Evolutionary conservation across 2,113 vertebrate species (phyloP).

Genomic region (Sula dactylatra): DNA sequence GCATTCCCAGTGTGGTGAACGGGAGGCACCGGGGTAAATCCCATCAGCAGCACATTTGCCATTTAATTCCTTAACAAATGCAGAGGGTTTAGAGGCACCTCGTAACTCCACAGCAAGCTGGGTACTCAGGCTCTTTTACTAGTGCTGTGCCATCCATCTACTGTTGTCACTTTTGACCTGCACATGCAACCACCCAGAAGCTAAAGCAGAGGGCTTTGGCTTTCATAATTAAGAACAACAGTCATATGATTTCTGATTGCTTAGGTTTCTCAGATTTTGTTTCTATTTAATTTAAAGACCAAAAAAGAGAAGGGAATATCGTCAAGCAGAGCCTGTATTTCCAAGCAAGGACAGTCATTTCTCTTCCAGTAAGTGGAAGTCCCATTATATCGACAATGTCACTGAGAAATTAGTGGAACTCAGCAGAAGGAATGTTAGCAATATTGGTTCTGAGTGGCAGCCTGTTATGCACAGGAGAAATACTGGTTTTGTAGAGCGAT

Average conservation of each 20-base stretch:
- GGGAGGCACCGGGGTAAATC: not conserved
- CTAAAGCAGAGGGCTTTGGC: not conserved
- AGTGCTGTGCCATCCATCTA: not conserved
- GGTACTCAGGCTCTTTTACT: not conserved
- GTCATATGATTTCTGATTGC: not conserved
- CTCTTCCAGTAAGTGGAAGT: slow-evolving; percentile 26
- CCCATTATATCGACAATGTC: not conserved
- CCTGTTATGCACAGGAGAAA: not conserved
- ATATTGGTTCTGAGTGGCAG: not conserved
- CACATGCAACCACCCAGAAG: not conserved
- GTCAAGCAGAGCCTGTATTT: not conserved
- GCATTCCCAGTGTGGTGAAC: not conserved
- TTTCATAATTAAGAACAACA: not conserved
- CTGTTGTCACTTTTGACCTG: not conserved
- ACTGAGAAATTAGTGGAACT: slow-evolving; percentile 30
- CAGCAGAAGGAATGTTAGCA: not conserved
- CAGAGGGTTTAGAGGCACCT: not conserved
- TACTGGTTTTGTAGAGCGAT: not conserved
- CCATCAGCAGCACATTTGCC: not conserved
- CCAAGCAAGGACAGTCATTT: not conserved
- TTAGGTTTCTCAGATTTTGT: not conserved
- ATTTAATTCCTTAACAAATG: not conserved
- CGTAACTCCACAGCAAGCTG: not conserved
- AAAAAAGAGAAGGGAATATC: not conserved
- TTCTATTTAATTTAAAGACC: not conserved